phyloP scores from a whole-genome alignment of 2,113 vertebrate species.

The Urocitellus parryii region DNA sequence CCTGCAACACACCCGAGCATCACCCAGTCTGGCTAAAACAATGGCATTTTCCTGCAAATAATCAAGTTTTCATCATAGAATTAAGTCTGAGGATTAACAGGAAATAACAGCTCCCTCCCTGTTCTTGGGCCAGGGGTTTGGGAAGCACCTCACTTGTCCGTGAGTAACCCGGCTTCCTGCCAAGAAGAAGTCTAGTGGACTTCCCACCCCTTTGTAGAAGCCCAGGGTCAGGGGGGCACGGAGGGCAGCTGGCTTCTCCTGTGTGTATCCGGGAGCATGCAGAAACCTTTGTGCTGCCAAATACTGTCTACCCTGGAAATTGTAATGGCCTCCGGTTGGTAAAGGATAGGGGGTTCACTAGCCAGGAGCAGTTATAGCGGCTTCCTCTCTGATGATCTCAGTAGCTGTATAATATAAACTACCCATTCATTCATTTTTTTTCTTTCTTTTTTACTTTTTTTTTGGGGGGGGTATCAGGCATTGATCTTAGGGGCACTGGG shows the following conservation, averaged over 20 bases:
- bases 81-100: not conserved
- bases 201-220: not conserved
- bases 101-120: slow-evolving; percentile 15
- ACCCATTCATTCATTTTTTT: not conserved
- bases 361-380: no score
- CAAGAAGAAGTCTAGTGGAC: not conserved
- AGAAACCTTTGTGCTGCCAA: not conserved
- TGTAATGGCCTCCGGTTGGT: not conserved
- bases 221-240: not conserved
- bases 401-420: not conserved
- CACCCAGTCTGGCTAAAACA: not conserved
- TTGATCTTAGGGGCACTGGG: no score
- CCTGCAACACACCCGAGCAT: not conserved
- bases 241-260: not conserved
- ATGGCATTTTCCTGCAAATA: not conserved
- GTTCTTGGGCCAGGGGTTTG: not conserved
- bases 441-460: no score
- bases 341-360: not conserved
- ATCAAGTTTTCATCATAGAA: not conserved
- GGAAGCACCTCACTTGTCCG: not conserved
- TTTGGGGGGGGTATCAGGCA: no score
- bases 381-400: not conserved
- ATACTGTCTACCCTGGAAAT: rapidly evolving
- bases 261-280: rapidly evolving
- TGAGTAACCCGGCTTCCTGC: slow-evolving; percentile 43